These are phyloP conservation scores for Holothuria glaberrima DNA, from an alignment of 35 echinoderm and acorn worm genomes.

Conservation along the genomic window DNA sequence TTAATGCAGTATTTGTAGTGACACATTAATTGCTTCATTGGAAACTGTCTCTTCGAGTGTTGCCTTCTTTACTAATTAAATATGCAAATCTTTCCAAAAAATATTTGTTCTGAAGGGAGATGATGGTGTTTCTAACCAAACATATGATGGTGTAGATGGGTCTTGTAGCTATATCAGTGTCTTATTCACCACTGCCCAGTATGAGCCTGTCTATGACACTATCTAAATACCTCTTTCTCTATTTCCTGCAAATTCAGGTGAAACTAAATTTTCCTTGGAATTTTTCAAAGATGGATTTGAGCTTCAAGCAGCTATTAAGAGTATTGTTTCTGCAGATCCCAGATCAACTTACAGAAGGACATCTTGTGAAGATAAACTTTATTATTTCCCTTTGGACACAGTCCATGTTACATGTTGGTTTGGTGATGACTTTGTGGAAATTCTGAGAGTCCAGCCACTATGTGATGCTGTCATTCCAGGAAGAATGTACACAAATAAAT, in stretches of 20 bases:
- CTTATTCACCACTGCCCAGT: too few relatives aligned
- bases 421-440: slow-evolving; percentile 75
- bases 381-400: slow-evolving; percentile 89
- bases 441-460: slow-evolving; percentile 79
- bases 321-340: slow-evolving; percentile 84
- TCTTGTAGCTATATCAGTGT: too few relatives aligned
- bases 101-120: too few relatives aligned
- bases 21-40: too few relatives aligned
- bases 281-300: slow-evolving; percentile 68
- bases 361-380: slow-evolving; percentile 78
- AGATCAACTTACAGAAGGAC: slow-evolving; percentile 85
- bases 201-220: too few relatives aligned
- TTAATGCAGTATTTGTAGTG: too few relatives aligned
- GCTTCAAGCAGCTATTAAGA: slow-evolving; percentile 69
- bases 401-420: slow-evolving; percentile 93
- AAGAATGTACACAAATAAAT: background rate
- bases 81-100: too few relatives aligned
- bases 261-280: slow-evolving; percentile 43
- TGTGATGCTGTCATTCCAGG: slow-evolving; percentile 56
- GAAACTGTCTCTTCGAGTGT: too few relatives aligned
- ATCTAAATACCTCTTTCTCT: too few relatives aligned
- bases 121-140: too few relatives aligned
- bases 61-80: too few relatives aligned
- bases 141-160: too few relatives aligned
- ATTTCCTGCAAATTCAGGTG: background rate